These are phyloP conservation scores for Malacoctenus gilli DNA, from an alignment of 2,797 vertebrate species.

Conservation along the genomic window DNA sequence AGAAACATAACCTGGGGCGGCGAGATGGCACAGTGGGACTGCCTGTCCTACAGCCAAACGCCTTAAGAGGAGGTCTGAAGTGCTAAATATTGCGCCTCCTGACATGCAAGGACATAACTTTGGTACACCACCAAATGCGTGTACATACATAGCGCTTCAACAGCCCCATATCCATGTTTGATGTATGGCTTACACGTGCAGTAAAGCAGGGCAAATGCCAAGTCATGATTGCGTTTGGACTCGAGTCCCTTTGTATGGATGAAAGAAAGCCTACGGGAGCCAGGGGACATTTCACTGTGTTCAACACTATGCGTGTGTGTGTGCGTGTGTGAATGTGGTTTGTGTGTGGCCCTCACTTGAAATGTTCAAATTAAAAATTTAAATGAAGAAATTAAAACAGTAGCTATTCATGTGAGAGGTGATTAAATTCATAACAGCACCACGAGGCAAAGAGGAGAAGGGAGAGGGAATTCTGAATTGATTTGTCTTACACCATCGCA, in stretches of 20 bases:
- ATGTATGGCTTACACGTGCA: neutral
- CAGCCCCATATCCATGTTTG: neutral
- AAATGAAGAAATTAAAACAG: conserved; percentile 37
- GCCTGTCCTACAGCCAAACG: conserved; percentile 15
- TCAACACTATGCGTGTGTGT: no score
- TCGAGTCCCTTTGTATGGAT: neutral
- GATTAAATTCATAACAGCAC: conserved; percentile 34
- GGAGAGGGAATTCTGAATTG: conserved; percentile 1
- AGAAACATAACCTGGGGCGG: conserved; percentile 34
- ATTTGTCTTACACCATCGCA: conserved; percentile 13
- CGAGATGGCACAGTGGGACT: conserved; percentile 19
- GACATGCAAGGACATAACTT: conserved; percentile 6
- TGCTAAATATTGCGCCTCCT: conserved; percentile 3
- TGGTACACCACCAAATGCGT: neutral
- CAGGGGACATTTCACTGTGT: conserved; percentile 6
- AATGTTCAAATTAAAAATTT: conserved; percentile 37
- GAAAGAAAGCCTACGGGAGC: conserved; percentile 1
- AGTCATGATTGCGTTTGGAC: conserved; percentile 4
- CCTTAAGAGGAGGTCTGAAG: conserved; percentile 13
- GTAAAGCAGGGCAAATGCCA: neutral
- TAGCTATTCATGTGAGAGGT: conserved; percentile 33
- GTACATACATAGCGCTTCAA: neutral
- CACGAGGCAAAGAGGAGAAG: conserved; percentile 12
- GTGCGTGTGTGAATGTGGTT: no score
- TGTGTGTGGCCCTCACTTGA: conserved; percentile 12